Evolutionary conservation across 2,797 vertebrate genomes (phyloP), one percentile per base, ranked within the genome.

Genomic region (Neoniphon sammara): DNA sequence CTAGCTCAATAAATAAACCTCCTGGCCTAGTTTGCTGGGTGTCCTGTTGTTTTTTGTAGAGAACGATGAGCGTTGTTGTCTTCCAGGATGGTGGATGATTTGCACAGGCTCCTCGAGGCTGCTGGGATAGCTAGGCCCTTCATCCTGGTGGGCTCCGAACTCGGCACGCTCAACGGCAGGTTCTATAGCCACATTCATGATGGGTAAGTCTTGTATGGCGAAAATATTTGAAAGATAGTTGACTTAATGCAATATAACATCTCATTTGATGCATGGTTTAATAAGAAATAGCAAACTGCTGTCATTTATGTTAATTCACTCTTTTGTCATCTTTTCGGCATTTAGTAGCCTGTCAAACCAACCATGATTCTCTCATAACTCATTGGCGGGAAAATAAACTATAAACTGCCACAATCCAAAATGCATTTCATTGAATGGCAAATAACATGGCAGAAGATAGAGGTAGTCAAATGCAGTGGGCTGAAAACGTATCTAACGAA

Each of bases 121-220:
- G 93, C 94, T 0, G 90, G 70, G 54, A 85, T 95, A 12, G 86
- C 90, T 73, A 84, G 75, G 21, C 95, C 95, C 65, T 91, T 95
- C 81, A 89, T 95, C 67, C 84, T 95, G 80, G 94, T 94, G 30
- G 95, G 95, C 56, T 94, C 95, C 0, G 94, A 95, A 79, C 91
- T 95, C 2, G 95, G 94, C 0, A 67, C 94, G 0, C 89, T 95
- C 73, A 95, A 95, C 5, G 73, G 83, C 77, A 86, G 94, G 64
- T 95, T 95, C 85, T 95, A 94, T 85, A 92, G 91, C 75, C 94
- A 95, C 88, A 94, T 95, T 70, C 91, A 95, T 12, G 93, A 95
- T 27, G 74, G 69, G 95, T 95, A 87, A 93, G 94, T 92, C 34
- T 49, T 30, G 1, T 4, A 4, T n/a, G 5, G 7, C 3, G 1